Evolutionary conservation across 1,140 invertebrate species (phyloP).

Genomic region (Brachionus plicatilis): DNA sequence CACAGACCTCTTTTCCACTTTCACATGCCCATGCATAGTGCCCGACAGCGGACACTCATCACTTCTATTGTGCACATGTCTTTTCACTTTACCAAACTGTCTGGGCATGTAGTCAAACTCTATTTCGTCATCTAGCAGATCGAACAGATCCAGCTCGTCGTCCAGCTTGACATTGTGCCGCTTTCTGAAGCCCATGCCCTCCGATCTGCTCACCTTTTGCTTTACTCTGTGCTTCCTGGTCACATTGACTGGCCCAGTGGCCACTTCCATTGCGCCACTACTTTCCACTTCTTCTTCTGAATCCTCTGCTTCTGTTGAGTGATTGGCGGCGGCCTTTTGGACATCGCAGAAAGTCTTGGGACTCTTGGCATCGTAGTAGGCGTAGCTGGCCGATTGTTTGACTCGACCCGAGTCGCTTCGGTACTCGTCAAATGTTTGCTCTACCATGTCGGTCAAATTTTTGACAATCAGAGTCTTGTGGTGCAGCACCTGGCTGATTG

Average conservation of each 20-base stretch:
- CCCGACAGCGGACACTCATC: background rate
- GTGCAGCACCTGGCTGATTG: background rate
- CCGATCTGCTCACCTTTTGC: background rate
- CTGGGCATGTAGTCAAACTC: background rate
- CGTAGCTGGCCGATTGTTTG: background rate
- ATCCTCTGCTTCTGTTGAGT: background rate
- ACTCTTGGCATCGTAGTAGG: constrained; percentile 37
- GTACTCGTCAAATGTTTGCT: constrained; percentile 15
- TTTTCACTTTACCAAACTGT: background rate
- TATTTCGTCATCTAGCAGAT: background rate
- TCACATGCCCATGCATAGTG: background rate
- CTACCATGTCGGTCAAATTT: constrained; percentile 34
- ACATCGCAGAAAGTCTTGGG: constrained; percentile 35
- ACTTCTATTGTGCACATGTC: background rate
- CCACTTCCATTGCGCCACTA: background rate
- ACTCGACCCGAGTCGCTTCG: background rate
- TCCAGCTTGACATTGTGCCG: background rate
- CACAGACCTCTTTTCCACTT: background rate
- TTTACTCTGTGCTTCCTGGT: background rate
- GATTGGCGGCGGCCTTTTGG: background rate
- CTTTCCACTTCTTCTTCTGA: background rate
- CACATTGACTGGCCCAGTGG: background rate
- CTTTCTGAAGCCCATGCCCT: background rate
- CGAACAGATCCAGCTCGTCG: background rate
- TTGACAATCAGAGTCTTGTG: constrained; percentile 22